Conservation (phyloP, 2,113 vertebrate genomes). For the Lophotis ruficrista region DNA sequence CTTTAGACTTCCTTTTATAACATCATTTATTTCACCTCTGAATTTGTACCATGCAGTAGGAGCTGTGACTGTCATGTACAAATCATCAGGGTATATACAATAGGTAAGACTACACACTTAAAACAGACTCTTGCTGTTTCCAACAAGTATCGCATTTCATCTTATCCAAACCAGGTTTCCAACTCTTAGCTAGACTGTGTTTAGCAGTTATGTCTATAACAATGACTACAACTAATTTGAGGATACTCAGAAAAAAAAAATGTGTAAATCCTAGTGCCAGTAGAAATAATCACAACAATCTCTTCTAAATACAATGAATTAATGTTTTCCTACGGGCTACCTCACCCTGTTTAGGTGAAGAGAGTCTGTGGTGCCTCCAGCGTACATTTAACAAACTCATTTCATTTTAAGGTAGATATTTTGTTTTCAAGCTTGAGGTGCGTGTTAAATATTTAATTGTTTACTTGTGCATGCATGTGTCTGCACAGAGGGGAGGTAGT, state of each 20-base stretch:
- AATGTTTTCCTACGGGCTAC: not conserved
- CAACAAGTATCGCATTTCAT: not conserved
- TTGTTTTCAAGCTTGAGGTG: not conserved
- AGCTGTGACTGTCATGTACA: not conserved
- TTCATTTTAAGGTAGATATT: not conserved
- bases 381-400: not conserved
- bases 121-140: not conserved
- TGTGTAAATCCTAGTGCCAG: not conserved
- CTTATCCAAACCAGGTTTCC: not conserved
- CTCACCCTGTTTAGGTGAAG: not conserved
- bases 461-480: not conserved
- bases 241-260: not conserved
- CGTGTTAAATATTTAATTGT: not conserved
- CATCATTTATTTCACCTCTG: not conserved
- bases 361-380: not conserved
- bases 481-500: not conserved
- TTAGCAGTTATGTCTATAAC: not conserved
- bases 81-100: not conserved
- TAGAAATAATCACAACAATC: slow-evolving; percentile 6
- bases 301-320: not conserved
- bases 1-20: not conserved
- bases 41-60: not conserved
- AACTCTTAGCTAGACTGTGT: not conserved
- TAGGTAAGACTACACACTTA: not conserved
- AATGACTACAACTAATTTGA: not conserved